Percentiles rank a stretch among this genome's conserved stretches.
phyloP scores from a whole-genome alignment of 2,888 invertebrate species.

The Andricus curvator region DNA sequence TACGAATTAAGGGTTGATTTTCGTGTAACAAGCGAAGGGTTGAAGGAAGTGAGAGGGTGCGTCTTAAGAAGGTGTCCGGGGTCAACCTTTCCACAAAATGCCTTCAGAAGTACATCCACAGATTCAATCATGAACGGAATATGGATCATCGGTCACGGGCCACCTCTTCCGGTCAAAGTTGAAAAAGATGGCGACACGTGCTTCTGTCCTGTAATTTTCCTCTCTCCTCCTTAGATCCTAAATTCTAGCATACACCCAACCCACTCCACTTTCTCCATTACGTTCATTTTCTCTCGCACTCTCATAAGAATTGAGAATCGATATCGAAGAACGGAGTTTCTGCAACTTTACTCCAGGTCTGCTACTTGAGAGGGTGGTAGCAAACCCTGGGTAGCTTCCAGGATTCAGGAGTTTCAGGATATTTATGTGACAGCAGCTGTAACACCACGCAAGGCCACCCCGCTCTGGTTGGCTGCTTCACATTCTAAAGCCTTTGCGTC shows the following conservation, averaged over 20 bases:
- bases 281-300: conserved; percentile 39
- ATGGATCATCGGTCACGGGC: no score
- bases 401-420: conserved; percentile 74
- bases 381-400: conserved; percentile 61
- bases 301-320: conserved; percentile 74
- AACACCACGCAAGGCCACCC: conserved; percentile 62
- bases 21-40: conserved; percentile 21
- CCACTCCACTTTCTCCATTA: conserved; percentile 13
- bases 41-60: conserved; percentile 14
- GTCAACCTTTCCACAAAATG: not conserved
- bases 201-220: not conserved
- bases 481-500: conserved; percentile 59
- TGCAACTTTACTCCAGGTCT: conserved; percentile 68
- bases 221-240: not conserved
- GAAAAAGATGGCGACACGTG: conserved; percentile 40
- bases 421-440: conserved; percentile 76
- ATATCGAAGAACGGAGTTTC: conserved; percentile 69
- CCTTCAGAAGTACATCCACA: not conserved
- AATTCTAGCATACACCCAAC: conserved; percentile 12
- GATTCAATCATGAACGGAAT: not conserved
- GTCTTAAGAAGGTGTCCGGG: not conserved
- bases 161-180: not conserved
- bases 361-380: conserved; percentile 50
- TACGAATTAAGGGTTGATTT: conserved; percentile 27
- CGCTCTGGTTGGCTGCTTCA: conserved; percentile 57